Percentiles rank a stretch among this genome's conserved stretches.
Evolutionary conservation across 2,888 invertebrate species (phyloP).

Genomic region (Eupithecia subfuscata): DNA sequence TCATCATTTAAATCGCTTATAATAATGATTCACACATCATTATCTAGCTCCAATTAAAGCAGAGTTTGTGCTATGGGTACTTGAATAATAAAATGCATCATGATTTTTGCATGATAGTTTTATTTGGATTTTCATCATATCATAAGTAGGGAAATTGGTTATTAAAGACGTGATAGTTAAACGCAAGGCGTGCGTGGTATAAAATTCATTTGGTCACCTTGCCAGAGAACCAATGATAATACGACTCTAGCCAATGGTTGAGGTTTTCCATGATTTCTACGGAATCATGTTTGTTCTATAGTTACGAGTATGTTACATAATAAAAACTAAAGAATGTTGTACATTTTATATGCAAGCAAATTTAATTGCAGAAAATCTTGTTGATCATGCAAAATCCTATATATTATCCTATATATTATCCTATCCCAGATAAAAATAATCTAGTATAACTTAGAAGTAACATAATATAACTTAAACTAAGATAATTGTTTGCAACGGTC

Average conservation of each 20-base stretch:
- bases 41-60: background rate
- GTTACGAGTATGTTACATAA: background rate
- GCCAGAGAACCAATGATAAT: slow-evolving; percentile 9
- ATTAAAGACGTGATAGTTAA: slow-evolving; percentile 6
- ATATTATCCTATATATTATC: too few relatives aligned
- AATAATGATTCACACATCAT: background rate
- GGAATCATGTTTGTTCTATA: slow-evolving; percentile 9
- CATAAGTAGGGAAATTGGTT: background rate
- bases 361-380: background rate
- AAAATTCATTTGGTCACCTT: slow-evolving; percentile 19
- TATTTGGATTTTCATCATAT: background rate
- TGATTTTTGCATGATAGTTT: too few relatives aligned
- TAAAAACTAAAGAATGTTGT: background rate
- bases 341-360: background rate
- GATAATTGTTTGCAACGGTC: too few relatives aligned
- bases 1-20: background rate
- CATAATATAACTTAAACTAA: background rate
- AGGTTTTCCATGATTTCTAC: slow-evolving; percentile 17
- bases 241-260: slow-evolving; percentile 9
- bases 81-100: background rate
- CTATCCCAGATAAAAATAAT: too few relatives aligned
- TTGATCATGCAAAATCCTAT: background rate
- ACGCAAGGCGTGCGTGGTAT: background rate
- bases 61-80: background rate
- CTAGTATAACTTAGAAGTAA: too few relatives aligned